Percentiles rank a stretch among this genome's conserved stretches.
Conservation (phyloP, 1,140 invertebrate genomes). For the Aethina tumida region DNA sequence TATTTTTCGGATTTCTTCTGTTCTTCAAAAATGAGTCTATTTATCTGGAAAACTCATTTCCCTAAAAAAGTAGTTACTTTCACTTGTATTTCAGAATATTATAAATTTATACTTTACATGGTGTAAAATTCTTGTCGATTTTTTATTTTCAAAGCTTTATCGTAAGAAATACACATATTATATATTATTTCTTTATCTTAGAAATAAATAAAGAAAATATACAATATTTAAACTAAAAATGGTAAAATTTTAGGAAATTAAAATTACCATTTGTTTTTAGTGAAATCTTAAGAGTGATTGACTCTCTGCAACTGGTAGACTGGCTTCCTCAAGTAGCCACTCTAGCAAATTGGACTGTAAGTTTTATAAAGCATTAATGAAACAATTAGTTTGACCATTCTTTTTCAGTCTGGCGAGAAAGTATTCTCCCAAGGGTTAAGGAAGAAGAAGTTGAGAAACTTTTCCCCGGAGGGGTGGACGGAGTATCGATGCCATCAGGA, state of each 20-base stretch:
- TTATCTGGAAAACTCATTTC: no score
- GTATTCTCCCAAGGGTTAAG: constrained; percentile 64
- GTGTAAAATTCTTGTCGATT: constrained; percentile 4
- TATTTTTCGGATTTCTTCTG: no score
- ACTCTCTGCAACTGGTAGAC: constrained; percentile 83
- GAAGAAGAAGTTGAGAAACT: constrained; percentile 56
- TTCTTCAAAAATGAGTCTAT: no score
- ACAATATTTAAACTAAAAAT: constrained; percentile 3
- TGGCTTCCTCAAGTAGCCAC: constrained; percentile 77
- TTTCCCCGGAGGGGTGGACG: constrained; percentile 63
- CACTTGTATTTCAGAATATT: no score
- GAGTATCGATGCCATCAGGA: constrained; percentile 62
- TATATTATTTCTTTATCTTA: background rate
- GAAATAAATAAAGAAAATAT: constrained; percentile 2
- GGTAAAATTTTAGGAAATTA: constrained; percentile 8
- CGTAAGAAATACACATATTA: background rate
- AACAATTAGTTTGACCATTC: no score
- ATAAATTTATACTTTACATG: no score
- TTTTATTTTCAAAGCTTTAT: background rate
- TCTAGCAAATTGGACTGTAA: constrained; percentile 89
- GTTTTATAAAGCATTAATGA: no score
- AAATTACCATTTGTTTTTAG: constrained; percentile 45
- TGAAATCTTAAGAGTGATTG: constrained; percentile 86
- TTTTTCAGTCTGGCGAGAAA: constrained; percentile 55
- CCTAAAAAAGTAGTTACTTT: no score